Evolutionary conservation across 2,888 invertebrate genomes (phyloP).

Genomic region (Tiliacea citrago): DNA sequence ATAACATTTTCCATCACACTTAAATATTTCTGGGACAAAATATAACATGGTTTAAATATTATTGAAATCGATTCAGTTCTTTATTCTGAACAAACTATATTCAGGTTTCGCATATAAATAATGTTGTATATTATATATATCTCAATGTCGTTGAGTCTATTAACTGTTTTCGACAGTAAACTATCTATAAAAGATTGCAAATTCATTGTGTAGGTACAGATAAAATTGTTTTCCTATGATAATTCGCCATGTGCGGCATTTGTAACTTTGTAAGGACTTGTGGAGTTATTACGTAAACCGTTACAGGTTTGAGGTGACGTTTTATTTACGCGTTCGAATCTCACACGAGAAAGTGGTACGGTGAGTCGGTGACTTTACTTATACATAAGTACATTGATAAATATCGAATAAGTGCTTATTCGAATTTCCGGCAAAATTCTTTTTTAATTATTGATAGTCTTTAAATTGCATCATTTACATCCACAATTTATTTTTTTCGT

Average conservation of each 20-base stretch:
- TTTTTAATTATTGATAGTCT: no score
- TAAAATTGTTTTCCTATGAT: conserved; percentile 24
- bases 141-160: conserved; percentile 32
- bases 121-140: no score
- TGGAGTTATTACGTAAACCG: conserved; percentile 27
- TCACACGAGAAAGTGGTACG: conserved; percentile 48
- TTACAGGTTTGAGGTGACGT: conserved; percentile 33
- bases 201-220: conserved; percentile 13
- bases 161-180: conserved; percentile 4
- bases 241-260: conserved; percentile 35
- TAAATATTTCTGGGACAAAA: no score
- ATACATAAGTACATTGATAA: background rate
- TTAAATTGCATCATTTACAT: no score
- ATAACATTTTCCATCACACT: no score
- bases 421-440: background rate
- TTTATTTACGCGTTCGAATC: conserved; percentile 25
- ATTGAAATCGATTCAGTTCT: no score
- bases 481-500: no score
- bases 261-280: background rate
- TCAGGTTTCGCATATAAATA: no score
- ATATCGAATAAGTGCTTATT: background rate
- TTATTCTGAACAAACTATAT: no score
- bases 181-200: background rate
- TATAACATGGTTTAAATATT: no score
- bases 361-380: conserved; percentile 23